Evolutionary conservation across 2,888 invertebrate species (phyloP), one percentile per base, ranked within the genome.

Genomic region (Callinectes sapidus): DNA sequence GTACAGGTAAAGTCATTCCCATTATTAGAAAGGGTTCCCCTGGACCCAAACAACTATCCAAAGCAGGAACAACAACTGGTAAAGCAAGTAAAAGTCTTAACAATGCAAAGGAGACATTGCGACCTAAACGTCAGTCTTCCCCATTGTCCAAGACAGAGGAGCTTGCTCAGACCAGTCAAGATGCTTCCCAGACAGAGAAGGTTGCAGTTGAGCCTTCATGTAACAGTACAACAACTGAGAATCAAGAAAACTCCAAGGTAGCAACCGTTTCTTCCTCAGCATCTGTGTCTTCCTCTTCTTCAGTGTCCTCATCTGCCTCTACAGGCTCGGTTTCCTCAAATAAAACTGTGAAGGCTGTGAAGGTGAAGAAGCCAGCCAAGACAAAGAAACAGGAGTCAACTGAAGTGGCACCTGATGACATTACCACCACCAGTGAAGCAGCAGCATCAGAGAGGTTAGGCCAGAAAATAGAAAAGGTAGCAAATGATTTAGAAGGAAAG

Each of bases 291-390:
- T 81, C 81, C 35, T 32, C 81, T 1, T 35, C 81, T 35, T 81
- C 81, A 81, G 42, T 54, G 2, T 48, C 87, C 48, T 87, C 87
- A 48, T 54, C 87, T 48, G 87, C 87, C 28, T 87, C 87, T 71
- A 42, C 89, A n/a, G 16, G 42, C 28, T 71, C 89, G 10, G 54
- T 55, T 61, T 55, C 88, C 88, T 71, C 89, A 16, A 89, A 71
- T n/a, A 89, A 71, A 28, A 71, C 71, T 42, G 71, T 39, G 1
- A 35, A 71, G 71, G 39, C 89, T 35, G 61, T 42, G 42, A 89
- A 89, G 71, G 89, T 89, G 35, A 89, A 89, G 54, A 89, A 89
- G 39, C 71, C 89, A 66, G 39, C 89, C 71, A 89, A 89, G 42
- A 23, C 39, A 28, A 89, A 71, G 42, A 89, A 71, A 23, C 66